Percentiles rank a stretch among this genome's conserved stretches.
Conservation (phyloP, 1,140 invertebrate genomes). For the Wasmannia auropunctata region DNA sequence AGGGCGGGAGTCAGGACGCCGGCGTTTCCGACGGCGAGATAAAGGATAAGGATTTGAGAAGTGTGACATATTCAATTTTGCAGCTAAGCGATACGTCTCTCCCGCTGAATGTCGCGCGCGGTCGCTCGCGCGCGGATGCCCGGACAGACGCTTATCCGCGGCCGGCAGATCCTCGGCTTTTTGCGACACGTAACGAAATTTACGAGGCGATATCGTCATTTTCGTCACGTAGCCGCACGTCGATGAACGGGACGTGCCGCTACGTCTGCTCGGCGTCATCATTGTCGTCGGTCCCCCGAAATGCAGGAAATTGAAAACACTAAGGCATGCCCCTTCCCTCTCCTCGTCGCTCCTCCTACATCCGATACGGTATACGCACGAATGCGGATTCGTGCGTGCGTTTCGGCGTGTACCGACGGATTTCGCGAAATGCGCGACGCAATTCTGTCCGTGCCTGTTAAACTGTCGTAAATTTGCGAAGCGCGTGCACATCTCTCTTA, state of each 20-base stretch:
- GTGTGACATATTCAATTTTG: conserved; percentile 66
- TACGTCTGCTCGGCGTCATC: conserved; percentile 24
- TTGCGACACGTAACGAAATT: conserved; percentile 46
- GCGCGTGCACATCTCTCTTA: no score
- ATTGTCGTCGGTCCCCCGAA: conserved; percentile 3
- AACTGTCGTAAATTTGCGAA: background rate
- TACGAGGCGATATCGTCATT: conserved; percentile 36
- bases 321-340: background rate
- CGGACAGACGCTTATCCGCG: conserved; percentile 15
- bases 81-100: conserved; percentile 35
- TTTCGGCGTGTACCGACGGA: background rate
- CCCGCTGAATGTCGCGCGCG: conserved; percentile 6
- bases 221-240: conserved; percentile 48
- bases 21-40: conserved; percentile 23
- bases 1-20: conserved; percentile 14
- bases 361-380: background rate
- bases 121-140: background rate
- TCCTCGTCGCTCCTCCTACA: background rate
- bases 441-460: conserved; percentile 5
- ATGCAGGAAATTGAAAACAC: conserved; percentile 52
- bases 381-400: conserved; percentile 22
- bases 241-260: conserved; percentile 44
- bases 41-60: conserved; percentile 52
- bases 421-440: background rate
- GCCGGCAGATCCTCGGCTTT: conserved; percentile 27